phyloP scores from a whole-genome alignment of 2,797 vertebrate species.

The Cryptoblepharus egeriae region DNA sequence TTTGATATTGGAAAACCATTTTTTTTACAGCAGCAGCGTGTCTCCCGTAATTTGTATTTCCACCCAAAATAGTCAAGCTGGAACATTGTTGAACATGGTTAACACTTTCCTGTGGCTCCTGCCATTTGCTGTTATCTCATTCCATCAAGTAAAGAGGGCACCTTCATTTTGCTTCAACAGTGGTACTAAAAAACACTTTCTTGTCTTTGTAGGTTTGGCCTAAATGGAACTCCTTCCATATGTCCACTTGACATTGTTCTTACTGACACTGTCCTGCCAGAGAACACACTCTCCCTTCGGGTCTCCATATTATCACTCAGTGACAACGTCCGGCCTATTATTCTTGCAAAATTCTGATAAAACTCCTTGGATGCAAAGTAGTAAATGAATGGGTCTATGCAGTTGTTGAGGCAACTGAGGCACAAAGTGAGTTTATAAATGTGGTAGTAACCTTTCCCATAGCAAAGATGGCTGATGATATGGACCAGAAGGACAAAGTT shows the following conservation, averaged over 20 bases:
- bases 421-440: constrained; percentile 90
- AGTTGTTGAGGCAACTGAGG: constrained; percentile 92
- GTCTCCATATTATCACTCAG: constrained; percentile 62
- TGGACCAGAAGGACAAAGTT: constrained; percentile 88
- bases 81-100: background rate
- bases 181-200: constrained; percentile 75
- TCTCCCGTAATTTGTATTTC: background rate
- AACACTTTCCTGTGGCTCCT: background rate
- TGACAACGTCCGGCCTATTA: constrained; percentile 60
- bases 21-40: background rate
- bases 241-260: constrained; percentile 62
- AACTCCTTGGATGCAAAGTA: constrained; percentile 95
- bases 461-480: constrained; percentile 82
- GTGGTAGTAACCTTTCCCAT: constrained; percentile 77
- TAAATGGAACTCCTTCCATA: constrained; percentile 53
- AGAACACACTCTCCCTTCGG: constrained; percentile 78
- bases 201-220: constrained; percentile 51
- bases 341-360: constrained; percentile 81
- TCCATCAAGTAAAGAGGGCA: background rate
- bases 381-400: constrained; percentile 94
- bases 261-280: constrained; percentile 68
- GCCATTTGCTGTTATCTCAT: background rate
- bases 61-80: background rate
- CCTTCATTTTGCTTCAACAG: background rate
- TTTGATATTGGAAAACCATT: background rate